These are phyloP conservation scores for Notothenia coriiceps DNA, from an alignment of 2,113 vertebrate genomes.

Conservation along the genomic window DNA sequence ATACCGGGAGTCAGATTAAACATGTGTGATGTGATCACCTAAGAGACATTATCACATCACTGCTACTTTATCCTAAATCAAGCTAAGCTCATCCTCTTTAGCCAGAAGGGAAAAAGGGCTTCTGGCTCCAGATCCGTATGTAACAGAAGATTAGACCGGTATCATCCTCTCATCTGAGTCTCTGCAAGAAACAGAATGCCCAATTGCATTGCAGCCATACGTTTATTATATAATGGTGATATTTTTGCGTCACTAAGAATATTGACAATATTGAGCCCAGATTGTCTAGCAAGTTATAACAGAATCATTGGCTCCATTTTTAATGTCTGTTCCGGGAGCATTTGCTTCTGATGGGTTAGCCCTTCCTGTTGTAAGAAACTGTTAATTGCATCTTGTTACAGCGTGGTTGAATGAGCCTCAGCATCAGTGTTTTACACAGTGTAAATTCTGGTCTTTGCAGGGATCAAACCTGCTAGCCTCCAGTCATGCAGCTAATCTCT, in stretches of 20 bases:
- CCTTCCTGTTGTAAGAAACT: not conserved
- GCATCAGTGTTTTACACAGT: conserved; percentile 39
- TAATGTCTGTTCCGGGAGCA: not conserved
- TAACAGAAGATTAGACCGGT: not conserved
- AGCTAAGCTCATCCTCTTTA: too few species aligned
- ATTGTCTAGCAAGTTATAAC: not conserved
- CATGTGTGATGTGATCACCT: too few species aligned
- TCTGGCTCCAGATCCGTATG: not conserved
- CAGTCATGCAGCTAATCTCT: conserved; percentile 72
- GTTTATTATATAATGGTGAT: not conserved
- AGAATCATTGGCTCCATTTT: not conserved
- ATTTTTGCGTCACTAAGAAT: not conserved
- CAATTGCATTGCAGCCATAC: conserved; percentile 2
- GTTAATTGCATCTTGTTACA: conserved; percentile 46
- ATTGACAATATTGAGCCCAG: not conserved
- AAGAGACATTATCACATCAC: too few species aligned
- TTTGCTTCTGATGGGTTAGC: conserved; percentile 17
- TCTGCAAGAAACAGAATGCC: not conserved
- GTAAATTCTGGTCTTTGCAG: conserved; percentile 53
- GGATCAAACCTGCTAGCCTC: conserved; percentile 60
- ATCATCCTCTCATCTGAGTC: conserved; percentile 2
- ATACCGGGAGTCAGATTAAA: too few species aligned
- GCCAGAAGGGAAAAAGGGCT: too few species aligned
- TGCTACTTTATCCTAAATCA: too few species aligned
- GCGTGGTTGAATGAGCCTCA: conserved; percentile 21